These are phyloP conservation scores for Characodon lateralis DNA, from an alignment of 2,797 vertebrate species.

Conservation along the genomic window DNA sequence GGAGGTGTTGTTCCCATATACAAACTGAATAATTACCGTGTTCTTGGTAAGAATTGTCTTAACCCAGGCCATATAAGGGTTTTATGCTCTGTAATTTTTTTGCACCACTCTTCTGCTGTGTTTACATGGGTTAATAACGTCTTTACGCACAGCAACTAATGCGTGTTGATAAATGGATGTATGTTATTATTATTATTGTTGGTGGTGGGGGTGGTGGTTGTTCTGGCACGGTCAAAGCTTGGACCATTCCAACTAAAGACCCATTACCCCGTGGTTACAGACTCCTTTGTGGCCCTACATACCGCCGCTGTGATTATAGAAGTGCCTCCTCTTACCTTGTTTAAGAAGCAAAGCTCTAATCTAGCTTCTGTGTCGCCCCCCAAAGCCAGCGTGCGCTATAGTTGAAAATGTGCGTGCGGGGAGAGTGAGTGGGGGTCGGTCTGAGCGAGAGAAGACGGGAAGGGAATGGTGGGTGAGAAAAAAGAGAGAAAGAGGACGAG, in stretches of 20 bases:
- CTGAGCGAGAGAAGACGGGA: conserved; percentile 56
- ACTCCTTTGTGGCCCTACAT: conserved; percentile 76
- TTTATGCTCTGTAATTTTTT: conserved; percentile 17
- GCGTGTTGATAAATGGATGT: conserved; percentile 61
- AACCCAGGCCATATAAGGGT: conserved; percentile 22
- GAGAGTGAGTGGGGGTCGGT: conserved; percentile 68
- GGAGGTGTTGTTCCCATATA: conserved; percentile 44
- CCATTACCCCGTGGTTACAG: conserved; percentile 65
- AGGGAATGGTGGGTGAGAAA: conserved; percentile 56
- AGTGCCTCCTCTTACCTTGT: conserved; percentile 73
- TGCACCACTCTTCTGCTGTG: background rate
- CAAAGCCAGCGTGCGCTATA: conserved; percentile 70
- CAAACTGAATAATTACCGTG: conserved; percentile 51
- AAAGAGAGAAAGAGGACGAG: background rate
- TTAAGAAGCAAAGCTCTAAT: conserved; percentile 78
- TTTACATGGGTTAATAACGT: conserved; percentile 56
- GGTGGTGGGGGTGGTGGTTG: too few relatives aligned
- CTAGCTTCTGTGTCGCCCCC: conserved; percentile 73
- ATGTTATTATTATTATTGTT: conserved; percentile 9
- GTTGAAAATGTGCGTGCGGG: conserved; percentile 62
- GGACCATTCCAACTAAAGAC: conserved; percentile 67
- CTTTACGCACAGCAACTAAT: conserved; percentile 53
- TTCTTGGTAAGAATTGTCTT: conserved; percentile 45
- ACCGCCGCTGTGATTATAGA: conserved; percentile 76
- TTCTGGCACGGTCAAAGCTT: conserved; percentile 57